These are phyloP conservation scores for Drosophila borborema DNA, from an alignment of 2,888 invertebrate species.

Conservation along the genomic window DNA sequence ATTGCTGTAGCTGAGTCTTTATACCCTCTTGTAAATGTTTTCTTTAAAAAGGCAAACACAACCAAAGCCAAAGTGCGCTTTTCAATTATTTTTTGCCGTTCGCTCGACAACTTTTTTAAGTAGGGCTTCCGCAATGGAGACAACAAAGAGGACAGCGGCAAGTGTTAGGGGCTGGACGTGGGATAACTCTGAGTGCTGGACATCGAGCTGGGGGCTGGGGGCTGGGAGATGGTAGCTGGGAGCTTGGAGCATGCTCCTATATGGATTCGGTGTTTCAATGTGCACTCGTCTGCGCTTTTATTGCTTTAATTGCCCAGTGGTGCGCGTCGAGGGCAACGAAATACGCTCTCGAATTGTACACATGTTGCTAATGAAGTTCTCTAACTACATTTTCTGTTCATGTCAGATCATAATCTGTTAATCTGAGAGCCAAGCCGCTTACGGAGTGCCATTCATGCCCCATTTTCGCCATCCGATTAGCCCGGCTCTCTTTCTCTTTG, in stretches of 20 bases:
- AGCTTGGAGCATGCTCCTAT: conserved; percentile 30
- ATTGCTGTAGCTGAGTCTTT: background rate
- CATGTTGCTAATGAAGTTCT: conserved; percentile 81
- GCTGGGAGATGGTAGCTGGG: conserved; percentile 19
- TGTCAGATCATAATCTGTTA: conserved; percentile 80
- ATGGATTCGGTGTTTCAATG: conserved; percentile 61
- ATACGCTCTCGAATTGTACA: conserved; percentile 52
- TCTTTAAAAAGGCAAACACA: conserved; percentile 45
- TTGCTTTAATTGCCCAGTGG: conserved; percentile 79
- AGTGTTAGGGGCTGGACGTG: background rate
- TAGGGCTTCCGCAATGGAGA: conserved; percentile 23
- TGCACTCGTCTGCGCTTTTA: conserved; percentile 71
- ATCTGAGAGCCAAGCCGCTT: conserved; percentile 66
- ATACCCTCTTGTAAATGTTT: conserved; percentile 22
- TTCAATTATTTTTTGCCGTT: conserved; percentile 74
- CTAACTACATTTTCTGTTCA: conserved; percentile 64
- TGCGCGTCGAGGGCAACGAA: conserved; percentile 63
- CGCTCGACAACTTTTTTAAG: conserved; percentile 62
- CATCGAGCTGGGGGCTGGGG: conserved; percentile 13
- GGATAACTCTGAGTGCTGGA: conserved; percentile 2
- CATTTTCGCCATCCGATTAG: conserved; percentile 35
- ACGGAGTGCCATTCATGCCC: conserved; percentile 22
- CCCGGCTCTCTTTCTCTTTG: conserved; percentile 4
- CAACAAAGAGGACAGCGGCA: background rate
- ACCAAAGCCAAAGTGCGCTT: conserved; percentile 57